A percentile compares a stretch with the other conserved stretches of the same genome.
phyloP scores from a whole-genome alignment of 1,140 invertebrate species.

The Drosophila navojoa region DNA sequence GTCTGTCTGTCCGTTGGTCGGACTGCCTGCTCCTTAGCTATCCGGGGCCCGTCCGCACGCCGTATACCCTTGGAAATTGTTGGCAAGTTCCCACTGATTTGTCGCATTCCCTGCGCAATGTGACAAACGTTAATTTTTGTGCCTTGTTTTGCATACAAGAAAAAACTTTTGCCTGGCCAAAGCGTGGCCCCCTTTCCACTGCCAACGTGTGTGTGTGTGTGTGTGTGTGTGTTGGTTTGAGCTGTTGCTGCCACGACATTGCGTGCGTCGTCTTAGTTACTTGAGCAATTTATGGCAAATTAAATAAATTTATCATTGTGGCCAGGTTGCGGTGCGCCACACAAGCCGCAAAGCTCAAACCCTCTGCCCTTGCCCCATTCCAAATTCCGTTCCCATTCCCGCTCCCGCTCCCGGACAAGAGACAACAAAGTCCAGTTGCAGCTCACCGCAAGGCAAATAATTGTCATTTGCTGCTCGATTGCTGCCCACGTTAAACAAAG shows the following conservation, averaged over 20 bases:
- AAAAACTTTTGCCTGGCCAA: constrained; percentile 48
- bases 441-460: constrained; percentile 18
- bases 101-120: constrained; percentile 79
- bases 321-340: constrained; percentile 31
- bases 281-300: constrained; percentile 79
- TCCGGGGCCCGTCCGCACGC: background rate
- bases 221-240: constrained; percentile 1
- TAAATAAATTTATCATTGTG: constrained; percentile 81
- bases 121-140: constrained; percentile 82
- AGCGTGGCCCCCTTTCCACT: no score
- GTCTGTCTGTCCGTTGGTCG: constrained; percentile 5
- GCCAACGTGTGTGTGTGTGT: no score
- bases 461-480: constrained; percentile 37
- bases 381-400: no score
- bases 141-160: constrained; percentile 77
- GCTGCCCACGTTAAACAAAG: constrained; percentile 43
- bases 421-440: constrained; percentile 18
- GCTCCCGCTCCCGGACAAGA: background rate
- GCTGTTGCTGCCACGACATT: constrained; percentile 55
- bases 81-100: constrained; percentile 66
- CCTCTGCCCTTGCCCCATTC: no score
- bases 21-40: constrained; percentile 8
- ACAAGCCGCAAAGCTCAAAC: no score
- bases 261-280: constrained; percentile 80
- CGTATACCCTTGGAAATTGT: background rate